A percentile compares a stretch with the other conserved stretches of the same genome.
Evolutionary conservation across 2,113 vertebrate genomes (phyloP).

Genomic region (Eira barbara): DNA sequence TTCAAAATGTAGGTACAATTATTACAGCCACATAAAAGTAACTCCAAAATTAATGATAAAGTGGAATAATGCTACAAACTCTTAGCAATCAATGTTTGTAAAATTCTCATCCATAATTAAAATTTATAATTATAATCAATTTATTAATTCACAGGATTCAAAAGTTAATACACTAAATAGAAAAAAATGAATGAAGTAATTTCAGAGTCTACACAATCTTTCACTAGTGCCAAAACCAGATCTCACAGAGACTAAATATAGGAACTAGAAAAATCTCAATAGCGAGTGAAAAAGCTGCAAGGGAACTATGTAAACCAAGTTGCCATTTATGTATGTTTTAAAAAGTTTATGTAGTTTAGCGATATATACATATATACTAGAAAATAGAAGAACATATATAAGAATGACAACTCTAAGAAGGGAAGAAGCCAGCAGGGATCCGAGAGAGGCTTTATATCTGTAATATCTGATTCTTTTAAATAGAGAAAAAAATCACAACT

Average conservation of each 20-base stretch:
- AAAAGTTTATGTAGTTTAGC: neutral
- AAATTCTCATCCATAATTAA: neutral
- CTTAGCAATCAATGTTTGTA: neutral
- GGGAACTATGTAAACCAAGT: neutral
- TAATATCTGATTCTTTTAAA: neutral
- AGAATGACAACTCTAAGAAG: neutral
- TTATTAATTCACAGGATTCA: constrained; percentile 2
- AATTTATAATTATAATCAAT: neutral
- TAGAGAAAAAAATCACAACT: neutral
- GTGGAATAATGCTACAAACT: neutral
- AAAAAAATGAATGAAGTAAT: neutral
- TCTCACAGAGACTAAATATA: neutral
- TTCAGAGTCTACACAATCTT: neutral
- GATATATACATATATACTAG: neutral
- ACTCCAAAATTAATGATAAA: neutral
- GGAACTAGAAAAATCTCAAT: neutral
- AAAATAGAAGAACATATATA: neutral
- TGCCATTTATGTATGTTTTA: neutral
- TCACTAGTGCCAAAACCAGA: neutral
- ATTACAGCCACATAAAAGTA: neutral
- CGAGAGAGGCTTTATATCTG: neutral
- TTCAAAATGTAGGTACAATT: constrained; percentile 2
- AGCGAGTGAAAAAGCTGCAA: neutral
- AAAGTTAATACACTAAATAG: neutral
- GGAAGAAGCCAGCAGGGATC: neutral